Base-by-base conservation (phyloP, 2,888 invertebrate genomes). In the Panopea generosa region DNA sequence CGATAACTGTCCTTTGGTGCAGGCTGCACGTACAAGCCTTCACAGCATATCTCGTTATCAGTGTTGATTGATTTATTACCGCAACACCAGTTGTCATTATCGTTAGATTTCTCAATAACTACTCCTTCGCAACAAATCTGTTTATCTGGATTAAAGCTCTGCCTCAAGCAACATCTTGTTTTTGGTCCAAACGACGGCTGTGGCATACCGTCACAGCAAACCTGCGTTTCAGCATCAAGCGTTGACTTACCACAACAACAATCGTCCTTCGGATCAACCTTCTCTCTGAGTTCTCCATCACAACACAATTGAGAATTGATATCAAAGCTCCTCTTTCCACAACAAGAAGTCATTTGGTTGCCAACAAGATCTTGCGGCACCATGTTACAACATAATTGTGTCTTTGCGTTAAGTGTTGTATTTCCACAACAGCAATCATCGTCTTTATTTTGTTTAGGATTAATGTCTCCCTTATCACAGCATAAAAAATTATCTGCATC, bases 11-110 rank as follows among this genome's bases (percentile, higher is more conserved):
- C 50, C n/a, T 50, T 67, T 22, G 63, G 59, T 7, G 71, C 72
- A 3, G 67, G 68, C 26, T 77, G 68, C 18, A 68, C 72, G 60
- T 49, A 60, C 18, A 27, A 33, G 22, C 77, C 72, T 24, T 77
- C 77, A 45, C 77, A 77, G 27, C 77, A 77, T n/a, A 77, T 77
- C 60, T 77, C 63, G 0, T 43, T 59, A 24, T 52, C 29, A 1
- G 60, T 69, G 43, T 73, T 69, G 14, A 73, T 63, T 6, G 77
- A 60, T 29, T 38, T 66, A 24, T 72, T 56, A 24, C 63, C 77
- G 47, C 77, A 77, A 27, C 77, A 77, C 20, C 63, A 62, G 33
- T 77, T 66, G 33, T 77, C 77, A n/a, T 55, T 60, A 16, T 29
- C 47, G 24, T 68, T 50, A 7, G 68, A 55, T 45, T 77, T 77